These are phyloP conservation scores for Hippocampus barbouri DNA, from an alignment of 2,113 vertebrate genomes.

Conservation along the genomic window DNA sequence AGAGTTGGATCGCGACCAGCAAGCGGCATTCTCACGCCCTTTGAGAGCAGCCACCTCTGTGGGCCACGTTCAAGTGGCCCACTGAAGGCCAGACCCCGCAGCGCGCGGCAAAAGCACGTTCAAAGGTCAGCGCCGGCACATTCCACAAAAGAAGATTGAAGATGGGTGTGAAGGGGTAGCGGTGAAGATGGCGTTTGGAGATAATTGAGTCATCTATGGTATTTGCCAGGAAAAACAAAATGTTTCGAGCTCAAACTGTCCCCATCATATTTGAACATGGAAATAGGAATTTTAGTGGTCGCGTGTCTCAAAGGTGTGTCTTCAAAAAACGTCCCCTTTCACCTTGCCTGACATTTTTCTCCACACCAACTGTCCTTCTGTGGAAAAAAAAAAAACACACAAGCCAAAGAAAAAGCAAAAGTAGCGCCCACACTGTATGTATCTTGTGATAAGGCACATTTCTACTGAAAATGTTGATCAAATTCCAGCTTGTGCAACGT, in stretches of 20 bases:
- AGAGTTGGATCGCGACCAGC: conserved; percentile 37
- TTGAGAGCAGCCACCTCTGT: conserved; percentile 41
- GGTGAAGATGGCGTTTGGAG: conserved; percentile 35
- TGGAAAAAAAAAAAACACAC: too few species aligned
- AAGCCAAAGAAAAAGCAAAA: too few species aligned
- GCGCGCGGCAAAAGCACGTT: conserved; percentile 30
- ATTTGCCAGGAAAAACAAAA: background rate
- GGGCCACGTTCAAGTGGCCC: conserved; percentile 23
- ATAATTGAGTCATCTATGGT: background rate
- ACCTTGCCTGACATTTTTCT: too few species aligned
- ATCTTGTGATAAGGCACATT: background rate
- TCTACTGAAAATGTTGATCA: background rate
- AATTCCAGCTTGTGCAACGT: background rate
- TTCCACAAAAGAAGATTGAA: conserved; percentile 49
- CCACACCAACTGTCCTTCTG: too few species aligned
- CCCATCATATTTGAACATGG: too few species aligned
- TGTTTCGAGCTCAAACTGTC: too few species aligned
- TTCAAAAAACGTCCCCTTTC: too few species aligned
- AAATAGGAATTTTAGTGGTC: too few species aligned
- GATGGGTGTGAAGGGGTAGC: conserved; percentile 34
- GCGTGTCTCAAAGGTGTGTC: too few species aligned
- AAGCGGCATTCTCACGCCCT: conserved; percentile 56
- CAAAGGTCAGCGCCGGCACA: conserved; percentile 49
- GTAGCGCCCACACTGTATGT: background rate
- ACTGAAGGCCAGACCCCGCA: conserved; percentile 41